These are phyloP conservation scores for Cataglyphis altisquamis DNA, from an alignment of 2,888 invertebrate species.

Conservation along the genomic window DNA sequence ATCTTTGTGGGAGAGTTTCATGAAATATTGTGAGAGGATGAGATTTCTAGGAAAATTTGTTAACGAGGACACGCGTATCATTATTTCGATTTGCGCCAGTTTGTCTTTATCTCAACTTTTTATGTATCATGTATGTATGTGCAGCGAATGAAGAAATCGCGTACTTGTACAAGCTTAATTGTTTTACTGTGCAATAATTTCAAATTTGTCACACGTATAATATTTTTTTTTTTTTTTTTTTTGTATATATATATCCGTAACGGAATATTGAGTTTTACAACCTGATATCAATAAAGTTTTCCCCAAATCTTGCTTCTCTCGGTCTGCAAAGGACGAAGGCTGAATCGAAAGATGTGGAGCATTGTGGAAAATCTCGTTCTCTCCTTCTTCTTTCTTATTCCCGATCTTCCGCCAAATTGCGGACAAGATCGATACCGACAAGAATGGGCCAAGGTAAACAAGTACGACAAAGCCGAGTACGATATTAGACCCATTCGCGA, in stretches of 20 bases:
- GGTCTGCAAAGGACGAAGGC: not conserved
- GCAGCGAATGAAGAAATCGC: not conserved
- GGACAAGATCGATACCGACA: conserved; percentile 69
- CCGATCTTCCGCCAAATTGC: conserved; percentile 32
- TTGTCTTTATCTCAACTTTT: conserved; percentile 5
- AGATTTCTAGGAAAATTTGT: conserved; percentile 24
- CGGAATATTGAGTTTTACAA: not conserved
- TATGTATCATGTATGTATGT: no score
- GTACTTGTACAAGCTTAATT: not conserved
- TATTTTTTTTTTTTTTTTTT: not conserved
- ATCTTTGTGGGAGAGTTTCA: conserved; percentile 53
- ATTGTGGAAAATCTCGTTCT: conserved; percentile 8
- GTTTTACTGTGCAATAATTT: not conserved
- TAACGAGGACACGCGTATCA: not conserved
- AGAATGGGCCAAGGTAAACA: conserved; percentile 76
- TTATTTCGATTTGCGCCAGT: conserved; percentile 13
- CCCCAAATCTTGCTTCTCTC: not conserved
- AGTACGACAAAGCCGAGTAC: conserved; percentile 80
- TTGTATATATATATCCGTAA: not conserved
- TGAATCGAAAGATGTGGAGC: not conserved
- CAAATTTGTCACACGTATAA: not conserved
- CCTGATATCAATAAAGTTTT: not conserved
- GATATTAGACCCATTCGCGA: conserved; percentile 78
- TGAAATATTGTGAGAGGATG: conserved; percentile 20
- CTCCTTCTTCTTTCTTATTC: not conserved